Percentiles rank a stretch among this genome's conserved stretches.
phyloP scores from a whole-genome alignment of 2,113 vertebrate genomes.

The Tapirus terrestris region DNA sequence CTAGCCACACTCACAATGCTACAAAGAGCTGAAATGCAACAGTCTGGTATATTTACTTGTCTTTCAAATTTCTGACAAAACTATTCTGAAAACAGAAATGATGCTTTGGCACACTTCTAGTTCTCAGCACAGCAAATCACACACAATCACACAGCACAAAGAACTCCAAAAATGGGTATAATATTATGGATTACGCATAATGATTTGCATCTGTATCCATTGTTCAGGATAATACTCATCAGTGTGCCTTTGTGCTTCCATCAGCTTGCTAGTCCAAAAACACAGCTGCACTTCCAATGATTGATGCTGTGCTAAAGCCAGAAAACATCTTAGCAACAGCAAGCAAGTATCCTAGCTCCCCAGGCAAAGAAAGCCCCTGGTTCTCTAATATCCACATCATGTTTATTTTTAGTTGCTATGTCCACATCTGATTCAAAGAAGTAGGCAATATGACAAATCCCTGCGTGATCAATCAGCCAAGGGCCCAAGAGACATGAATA shows the following conservation, averaged over 20 bases:
- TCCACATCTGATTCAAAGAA: constrained; percentile 65
- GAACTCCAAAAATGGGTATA: constrained; percentile 56
- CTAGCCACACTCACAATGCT: not conserved
- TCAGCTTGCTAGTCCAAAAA: constrained; percentile 64
- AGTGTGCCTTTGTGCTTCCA: constrained; percentile 29
- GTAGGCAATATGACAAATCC: constrained; percentile 62
- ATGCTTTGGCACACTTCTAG: constrained; percentile 44
- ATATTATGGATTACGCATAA: constrained; percentile 52
- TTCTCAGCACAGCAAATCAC: constrained; percentile 69
- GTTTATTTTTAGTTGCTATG: constrained; percentile 72
- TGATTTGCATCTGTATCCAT: constrained; percentile 69
- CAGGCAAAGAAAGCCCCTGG: constrained; percentile 45
- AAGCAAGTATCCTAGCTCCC: constrained; percentile 62
- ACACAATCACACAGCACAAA: constrained; percentile 70
- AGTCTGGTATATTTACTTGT: constrained; percentile 52
- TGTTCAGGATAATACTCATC: constrained; percentile 62
- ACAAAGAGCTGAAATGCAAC: constrained; percentile 27
- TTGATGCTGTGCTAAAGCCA: constrained; percentile 68
- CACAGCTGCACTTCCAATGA: constrained; percentile 65
- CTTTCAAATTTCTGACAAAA: constrained; percentile 55
- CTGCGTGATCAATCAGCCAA: constrained; percentile 69
- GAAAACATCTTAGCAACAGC: constrained; percentile 70
- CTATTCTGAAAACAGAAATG: constrained; percentile 60
- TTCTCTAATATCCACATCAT: constrained; percentile 52
- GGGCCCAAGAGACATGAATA: constrained; percentile 68